Base-by-base conservation (phyloP, 92 coral and sea anemone species). In the Epizoanthus ramosus region DNA sequence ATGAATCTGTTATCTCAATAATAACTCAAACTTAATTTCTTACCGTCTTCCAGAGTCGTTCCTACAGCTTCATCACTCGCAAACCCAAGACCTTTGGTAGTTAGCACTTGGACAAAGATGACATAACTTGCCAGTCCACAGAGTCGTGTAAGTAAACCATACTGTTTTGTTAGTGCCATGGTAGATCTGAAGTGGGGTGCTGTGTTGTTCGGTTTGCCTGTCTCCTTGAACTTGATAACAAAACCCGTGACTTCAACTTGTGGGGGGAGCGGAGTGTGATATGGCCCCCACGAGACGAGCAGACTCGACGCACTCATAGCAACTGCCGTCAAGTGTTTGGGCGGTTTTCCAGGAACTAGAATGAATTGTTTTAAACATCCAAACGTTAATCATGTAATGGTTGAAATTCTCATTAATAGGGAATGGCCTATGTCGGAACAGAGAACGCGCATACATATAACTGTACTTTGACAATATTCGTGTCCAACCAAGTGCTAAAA, bases 21-120 rank as follows among this genome's bases (percentile, higher is more conserved):
- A 50, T 2, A 13, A 50, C 15, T 47, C 54, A 9, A 47, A 15
- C 2, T 47, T 47, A 47, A n/a, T 31, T 13, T 31, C 80, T 7
- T 57, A 75, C 80, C 68, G 9, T 75, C 80, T 52, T 75, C 80
- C 60, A 17, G 31, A 2, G 80, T 75, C 0, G 17, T 75, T 14
- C 67, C 80, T 6, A 21, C 60, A 41, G 33, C 63, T 3, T 24
- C 0, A 57, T 22, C 15, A 19, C 80, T 58, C 16, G 17, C 14
- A 33, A 75, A 57, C 28, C 80, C 80, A 75, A 37, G 41, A 17
- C 80, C 80, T 75, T 75, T 75, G 18, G 80, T 75, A 0, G 80
- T 75, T 19, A 75, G 3, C 18, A 57, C 68, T 37, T 75, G 80
- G 31, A 75, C 21, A 31, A 75, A 37, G 22, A 75, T 75, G 3